phyloP scores from a whole-genome alignment of 2,113 vertebrate species.

The Ictalurus furcatus region DNA sequence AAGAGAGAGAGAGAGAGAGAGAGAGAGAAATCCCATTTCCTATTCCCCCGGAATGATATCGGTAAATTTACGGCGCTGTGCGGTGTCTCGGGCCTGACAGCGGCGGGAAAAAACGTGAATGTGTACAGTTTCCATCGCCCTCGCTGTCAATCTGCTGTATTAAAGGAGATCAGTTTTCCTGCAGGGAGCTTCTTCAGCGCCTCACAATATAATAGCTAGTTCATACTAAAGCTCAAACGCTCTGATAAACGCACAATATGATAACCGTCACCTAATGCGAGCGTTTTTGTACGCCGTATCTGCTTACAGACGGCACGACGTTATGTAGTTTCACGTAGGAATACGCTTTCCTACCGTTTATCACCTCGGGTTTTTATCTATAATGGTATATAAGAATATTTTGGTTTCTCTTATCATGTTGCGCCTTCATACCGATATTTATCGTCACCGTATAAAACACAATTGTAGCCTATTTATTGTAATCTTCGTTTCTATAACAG shows the following conservation, averaged over 20 bases:
- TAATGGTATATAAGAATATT: not conserved
- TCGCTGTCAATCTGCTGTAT: constrained; percentile 46
- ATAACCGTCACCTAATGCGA: constrained; percentile 9
- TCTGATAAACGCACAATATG: constrained; percentile 1
- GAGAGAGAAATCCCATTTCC: constrained; percentile 20
- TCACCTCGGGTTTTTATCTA: not conserved
- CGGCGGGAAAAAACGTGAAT: constrained; percentile 35
- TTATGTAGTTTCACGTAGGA: not conserved
- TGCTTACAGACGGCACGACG: not conserved
- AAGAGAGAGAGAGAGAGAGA: not conserved
- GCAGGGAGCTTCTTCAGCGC: constrained; percentile 41
- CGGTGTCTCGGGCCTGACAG: constrained; percentile 42
- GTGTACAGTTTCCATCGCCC: constrained; percentile 35
- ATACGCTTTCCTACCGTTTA: not conserved
- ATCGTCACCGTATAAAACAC: not conserved
- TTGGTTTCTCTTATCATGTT: not conserved
- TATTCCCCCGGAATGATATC: constrained; percentile 38
- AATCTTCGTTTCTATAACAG: not conserved
- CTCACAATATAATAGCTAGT: constrained; percentile 19
- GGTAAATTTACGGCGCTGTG: constrained; percentile 45
- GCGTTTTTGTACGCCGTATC: not conserved
- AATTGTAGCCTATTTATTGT: too few relatives aligned
- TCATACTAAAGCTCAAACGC: constrained; percentile 6
- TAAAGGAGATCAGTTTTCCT: constrained; percentile 48
- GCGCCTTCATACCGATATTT: not conserved